phyloP scores from a whole-genome alignment of 1,140 invertebrate genomes.

The Glomeris maerens region DNA sequence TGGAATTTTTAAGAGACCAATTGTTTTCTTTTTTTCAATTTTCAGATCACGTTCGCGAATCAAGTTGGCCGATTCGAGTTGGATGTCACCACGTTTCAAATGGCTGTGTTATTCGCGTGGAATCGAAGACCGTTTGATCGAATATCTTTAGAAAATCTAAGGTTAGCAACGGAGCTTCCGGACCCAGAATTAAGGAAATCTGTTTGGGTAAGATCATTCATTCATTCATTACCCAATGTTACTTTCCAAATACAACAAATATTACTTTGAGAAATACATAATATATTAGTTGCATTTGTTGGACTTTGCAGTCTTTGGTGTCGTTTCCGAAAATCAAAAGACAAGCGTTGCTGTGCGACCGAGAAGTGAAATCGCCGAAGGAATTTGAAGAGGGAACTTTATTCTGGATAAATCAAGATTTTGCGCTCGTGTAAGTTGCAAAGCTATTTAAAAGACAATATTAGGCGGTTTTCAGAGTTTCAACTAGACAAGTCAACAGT shows the following conservation, averaged over 20 bases:
- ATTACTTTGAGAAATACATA: not conserved
- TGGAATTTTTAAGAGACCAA: no score
- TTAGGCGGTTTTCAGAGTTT: not conserved
- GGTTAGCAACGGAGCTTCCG: conserved; percentile 89
- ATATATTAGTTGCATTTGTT: conserved; percentile 4
- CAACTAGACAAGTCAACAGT: not conserved
- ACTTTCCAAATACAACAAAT: not conserved
- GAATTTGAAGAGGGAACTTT: conserved; percentile 84
- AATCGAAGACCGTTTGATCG: conserved; percentile 85
- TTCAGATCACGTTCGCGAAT: conserved; percentile 83
- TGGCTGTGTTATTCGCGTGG: conserved; percentile 99
- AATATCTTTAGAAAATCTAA: conserved; percentile 87
- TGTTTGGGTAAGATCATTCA: conserved; percentile 55
- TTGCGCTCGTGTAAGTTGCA: conserved; percentile 55
- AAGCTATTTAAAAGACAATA: no score
- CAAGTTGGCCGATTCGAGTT: conserved; percentile 88
- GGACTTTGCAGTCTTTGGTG: conserved; percentile 54
- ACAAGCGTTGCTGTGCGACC: conserved; percentile 69
- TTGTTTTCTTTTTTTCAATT: conserved; percentile 11
- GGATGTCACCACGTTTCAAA: conserved; percentile 98
- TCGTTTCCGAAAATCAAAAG: conserved; percentile 93
- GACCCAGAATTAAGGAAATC: conserved; percentile 89
- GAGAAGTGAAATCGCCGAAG: conserved; percentile 66
- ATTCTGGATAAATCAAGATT: conserved; percentile 96
- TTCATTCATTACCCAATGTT: conserved; percentile 3